These are phyloP conservation scores for Carlito syrichta DNA, from an alignment of 2,113 vertebrate species.

Conservation along the genomic window DNA sequence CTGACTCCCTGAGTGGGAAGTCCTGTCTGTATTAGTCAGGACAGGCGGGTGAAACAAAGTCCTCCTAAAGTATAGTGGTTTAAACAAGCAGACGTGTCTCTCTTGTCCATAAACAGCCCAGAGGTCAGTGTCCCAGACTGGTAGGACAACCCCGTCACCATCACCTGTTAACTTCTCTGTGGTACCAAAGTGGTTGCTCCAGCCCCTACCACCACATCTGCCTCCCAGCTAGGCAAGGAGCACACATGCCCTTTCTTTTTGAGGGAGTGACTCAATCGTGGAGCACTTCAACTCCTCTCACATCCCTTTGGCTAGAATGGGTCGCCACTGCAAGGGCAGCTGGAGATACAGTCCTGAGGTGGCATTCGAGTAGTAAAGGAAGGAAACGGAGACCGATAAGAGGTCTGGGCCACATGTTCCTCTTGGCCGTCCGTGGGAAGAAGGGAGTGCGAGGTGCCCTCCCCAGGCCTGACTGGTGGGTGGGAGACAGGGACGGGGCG, in stretches of 20 bases:
- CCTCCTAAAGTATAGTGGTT: not conserved
- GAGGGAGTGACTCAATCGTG: not conserved
- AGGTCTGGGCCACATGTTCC: not conserved
- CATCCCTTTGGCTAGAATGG: accelerated
- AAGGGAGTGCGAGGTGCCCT: not conserved
- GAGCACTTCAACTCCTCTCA: not conserved
- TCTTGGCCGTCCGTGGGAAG: no score
- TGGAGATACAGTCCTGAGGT: accelerated
- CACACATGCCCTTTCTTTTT: no score
- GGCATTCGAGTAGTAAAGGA: not conserved
- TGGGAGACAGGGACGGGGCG: accelerated
- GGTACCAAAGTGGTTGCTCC: not conserved
- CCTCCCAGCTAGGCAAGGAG: not conserved
- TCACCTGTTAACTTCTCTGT: not conserved
- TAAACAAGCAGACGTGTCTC: not conserved
- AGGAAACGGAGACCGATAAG: accelerated
- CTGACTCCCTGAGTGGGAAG: not conserved
- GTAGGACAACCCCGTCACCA: not conserved
- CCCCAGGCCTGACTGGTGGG: accelerated
- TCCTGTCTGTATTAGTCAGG: not conserved
- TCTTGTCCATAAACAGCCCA: not conserved
- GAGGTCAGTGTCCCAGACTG: not conserved
- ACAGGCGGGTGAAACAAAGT: not conserved
- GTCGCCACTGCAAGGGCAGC: not conserved
- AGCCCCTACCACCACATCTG: not conserved